Conservation (phyloP, 2,797 vertebrate genomes). For the Acanthornis magna region DNA sequence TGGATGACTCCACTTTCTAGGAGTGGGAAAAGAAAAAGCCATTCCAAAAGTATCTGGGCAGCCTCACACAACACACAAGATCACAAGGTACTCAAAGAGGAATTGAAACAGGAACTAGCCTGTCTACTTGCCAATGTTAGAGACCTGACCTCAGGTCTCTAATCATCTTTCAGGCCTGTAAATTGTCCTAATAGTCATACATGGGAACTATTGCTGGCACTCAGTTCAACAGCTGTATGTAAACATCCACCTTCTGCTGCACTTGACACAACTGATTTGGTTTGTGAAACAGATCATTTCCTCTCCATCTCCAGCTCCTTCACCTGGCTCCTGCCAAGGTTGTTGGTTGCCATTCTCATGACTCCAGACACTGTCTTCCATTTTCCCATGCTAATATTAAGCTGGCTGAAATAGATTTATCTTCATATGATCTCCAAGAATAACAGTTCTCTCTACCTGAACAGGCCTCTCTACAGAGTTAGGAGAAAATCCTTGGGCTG, state of each 20-base stretch:
- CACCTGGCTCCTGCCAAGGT: background rate
- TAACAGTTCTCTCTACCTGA: background rate
- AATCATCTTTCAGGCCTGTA: background rate
- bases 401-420: background rate
- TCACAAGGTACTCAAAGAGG: background rate
- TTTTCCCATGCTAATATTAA: background rate
- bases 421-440: background rate
- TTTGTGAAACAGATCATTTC: background rate
- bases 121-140: accelerated
- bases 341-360: background rate
- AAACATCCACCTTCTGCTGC: background rate
- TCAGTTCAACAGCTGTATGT: background rate
- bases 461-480: background rate
- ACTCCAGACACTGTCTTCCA: background rate
- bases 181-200: background rate
- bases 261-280: background rate
- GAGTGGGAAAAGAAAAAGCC: background rate
- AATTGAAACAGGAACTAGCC: background rate
- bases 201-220: background rate
- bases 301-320: background rate
- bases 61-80: background rate
- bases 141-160: background rate
- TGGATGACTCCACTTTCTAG: background rate
- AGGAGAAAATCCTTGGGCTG: background rate
- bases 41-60: background rate